Evolutionary conservation across 2,888 invertebrate species (phyloP).

Genomic region (Pterobdella sp.): DNA sequence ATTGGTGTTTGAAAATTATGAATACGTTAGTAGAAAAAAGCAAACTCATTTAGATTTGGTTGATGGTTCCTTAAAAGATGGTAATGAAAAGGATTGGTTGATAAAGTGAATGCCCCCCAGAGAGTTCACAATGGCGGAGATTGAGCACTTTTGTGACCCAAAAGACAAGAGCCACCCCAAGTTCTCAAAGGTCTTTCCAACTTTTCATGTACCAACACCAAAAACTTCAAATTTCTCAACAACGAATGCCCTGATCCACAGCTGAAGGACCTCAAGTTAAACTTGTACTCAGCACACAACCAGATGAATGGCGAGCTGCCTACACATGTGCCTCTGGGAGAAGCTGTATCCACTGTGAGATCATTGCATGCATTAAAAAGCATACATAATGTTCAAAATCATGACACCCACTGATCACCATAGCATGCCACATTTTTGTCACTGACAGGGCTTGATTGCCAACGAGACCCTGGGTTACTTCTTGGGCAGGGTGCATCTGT

Average conservation of each 20-base stretch:
- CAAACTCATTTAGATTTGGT: not conserved
- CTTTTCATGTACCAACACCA: not conserved
- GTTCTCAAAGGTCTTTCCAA: slow-evolving; percentile 60
- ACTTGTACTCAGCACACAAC: slow-evolving; percentile 85
- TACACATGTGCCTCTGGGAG: slow-evolving; percentile 67
- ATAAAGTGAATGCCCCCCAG: too few relatives aligned
- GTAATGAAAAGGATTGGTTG: too few relatives aligned
- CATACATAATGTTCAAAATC: too few relatives aligned
- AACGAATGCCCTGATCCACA: not conserved
- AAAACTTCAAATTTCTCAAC: not conserved
- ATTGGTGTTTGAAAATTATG: not conserved
- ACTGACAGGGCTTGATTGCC: slow-evolving; percentile 63
- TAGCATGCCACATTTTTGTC: not conserved
- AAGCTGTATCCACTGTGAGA: slow-evolving; percentile 70
- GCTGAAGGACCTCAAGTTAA: slow-evolving; percentile 67
- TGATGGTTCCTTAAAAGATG: too few relatives aligned
- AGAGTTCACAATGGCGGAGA: slow-evolving; percentile 99
- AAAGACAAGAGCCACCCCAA: slow-evolving; percentile 71
- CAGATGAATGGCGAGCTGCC: slow-evolving; percentile 94
- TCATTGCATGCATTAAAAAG: too few relatives aligned
- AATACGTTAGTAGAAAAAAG: not conserved
- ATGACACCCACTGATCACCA: not conserved
- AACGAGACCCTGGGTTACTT: slow-evolving; percentile 97
- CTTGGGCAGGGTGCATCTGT: slow-evolving; percentile 86
- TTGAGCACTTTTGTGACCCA: slow-evolving; percentile 98